Conservation (phyloP, 2,888 invertebrate species). For the Zaprionus obscuricornis region DNA sequence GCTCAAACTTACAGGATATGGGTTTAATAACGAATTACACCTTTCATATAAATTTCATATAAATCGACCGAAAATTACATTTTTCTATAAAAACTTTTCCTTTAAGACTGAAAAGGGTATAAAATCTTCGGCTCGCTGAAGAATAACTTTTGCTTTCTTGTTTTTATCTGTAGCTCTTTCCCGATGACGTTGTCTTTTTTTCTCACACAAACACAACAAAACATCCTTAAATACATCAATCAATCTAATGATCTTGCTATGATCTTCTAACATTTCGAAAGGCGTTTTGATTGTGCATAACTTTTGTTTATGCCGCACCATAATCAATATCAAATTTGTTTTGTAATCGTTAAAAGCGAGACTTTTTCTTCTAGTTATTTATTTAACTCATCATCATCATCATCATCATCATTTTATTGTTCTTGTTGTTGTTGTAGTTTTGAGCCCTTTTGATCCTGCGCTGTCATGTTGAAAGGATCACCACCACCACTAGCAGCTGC, state of each 20-base stretch:
- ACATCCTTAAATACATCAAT: constrained; percentile 73
- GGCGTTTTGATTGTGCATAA: constrained; percentile 73
- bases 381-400: too few relatives aligned
- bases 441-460: constrained; percentile 74
- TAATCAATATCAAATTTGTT: constrained; percentile 79
- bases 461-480: constrained; percentile 76
- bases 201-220: constrained; percentile 12
- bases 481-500: constrained; percentile 55
- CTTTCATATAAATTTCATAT: too few relatives aligned
- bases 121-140: too few relatives aligned
- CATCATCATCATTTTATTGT: constrained; percentile 4
- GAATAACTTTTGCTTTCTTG: background rate
- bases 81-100: too few relatives aligned
- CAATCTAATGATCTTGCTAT: constrained; percentile 73
- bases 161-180: background rate
- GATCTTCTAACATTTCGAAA: constrained; percentile 39
- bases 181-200: background rate
- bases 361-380: background rate
- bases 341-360: constrained; percentile 63
- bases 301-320: constrained; percentile 76
- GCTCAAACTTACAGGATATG: too few relatives aligned
- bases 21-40: too few relatives aligned
- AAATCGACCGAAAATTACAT: too few relatives aligned
- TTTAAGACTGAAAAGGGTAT: too few relatives aligned
- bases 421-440: constrained; percentile 10